These are phyloP conservation scores for Bufo bufo DNA, from an alignment of 2,113 vertebrate species.

Conservation along the genomic window DNA sequence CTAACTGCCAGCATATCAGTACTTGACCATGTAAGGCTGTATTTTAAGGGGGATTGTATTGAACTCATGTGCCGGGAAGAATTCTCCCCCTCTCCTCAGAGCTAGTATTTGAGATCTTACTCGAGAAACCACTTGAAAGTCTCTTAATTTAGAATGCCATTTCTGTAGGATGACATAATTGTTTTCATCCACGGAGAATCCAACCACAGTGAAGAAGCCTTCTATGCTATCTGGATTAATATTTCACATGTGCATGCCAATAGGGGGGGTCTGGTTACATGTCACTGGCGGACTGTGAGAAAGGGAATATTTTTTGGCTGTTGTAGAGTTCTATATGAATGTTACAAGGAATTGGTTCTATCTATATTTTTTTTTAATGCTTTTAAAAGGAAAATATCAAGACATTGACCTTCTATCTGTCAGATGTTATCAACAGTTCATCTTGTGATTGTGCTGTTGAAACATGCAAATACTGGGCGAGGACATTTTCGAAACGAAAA, in stretches of 20 bases:
- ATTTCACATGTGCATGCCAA: slow-evolving; percentile 37
- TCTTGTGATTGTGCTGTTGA: too few relatives aligned
- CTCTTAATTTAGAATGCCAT: slow-evolving; percentile 37
- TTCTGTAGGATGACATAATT: slow-evolving; percentile 49
- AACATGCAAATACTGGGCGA: too few relatives aligned
- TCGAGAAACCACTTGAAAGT: slow-evolving; percentile 54
- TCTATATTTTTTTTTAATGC: not conserved
- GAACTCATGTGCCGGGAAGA: not conserved
- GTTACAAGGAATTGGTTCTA: not conserved
- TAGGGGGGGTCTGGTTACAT: slow-evolving; percentile 16
- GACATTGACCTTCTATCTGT: not conserved
- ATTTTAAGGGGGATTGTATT: slow-evolving; percentile 14
- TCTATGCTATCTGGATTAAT: slow-evolving; percentile 14
- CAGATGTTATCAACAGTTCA: too few relatives aligned
- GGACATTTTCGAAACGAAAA: too few relatives aligned
- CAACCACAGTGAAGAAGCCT: not conserved
- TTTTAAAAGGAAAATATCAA: not conserved
- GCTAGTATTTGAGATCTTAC: slow-evolving; percentile 9
- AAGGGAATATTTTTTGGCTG: not conserved
- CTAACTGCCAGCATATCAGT: not conserved
- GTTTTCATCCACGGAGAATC: slow-evolving; percentile 45
- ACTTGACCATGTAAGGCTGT: slow-evolving; percentile 45
- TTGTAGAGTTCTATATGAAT: not conserved
- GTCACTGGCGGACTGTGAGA: slow-evolving; percentile 15
- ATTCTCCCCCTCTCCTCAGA: not conserved